Evolutionary conservation across 2,113 vertebrate genomes (phyloP), one percentile per base, ranked within the genome.

Genomic region (Trematomus loennbergii): DNA sequence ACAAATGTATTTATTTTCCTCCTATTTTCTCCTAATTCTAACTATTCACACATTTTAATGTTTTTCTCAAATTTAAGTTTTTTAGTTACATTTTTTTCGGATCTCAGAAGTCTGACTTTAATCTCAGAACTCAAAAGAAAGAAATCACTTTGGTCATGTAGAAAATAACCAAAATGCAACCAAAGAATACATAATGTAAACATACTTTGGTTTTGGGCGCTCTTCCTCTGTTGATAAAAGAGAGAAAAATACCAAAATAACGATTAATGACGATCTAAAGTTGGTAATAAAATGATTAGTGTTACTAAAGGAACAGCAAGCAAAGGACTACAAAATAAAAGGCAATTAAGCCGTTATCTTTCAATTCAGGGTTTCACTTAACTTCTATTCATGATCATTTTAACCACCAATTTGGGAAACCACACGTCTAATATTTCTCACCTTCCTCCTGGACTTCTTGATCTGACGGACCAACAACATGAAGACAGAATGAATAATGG

Each of bases 181-280:
- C 33, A 62, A 55, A 40, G 29, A 25, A 25, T 6, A 16, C 59
- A 29, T 5, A 36, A 4, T 0, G 1, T 8, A 22, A 36, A 93
- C 93, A 2, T 94, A 95, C 95, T 94, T 96, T 33, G 95, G 95
- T 78, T 94, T 93, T 15, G 94, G 94, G 12, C 94, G 92, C 66
- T 96, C 94, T 67, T 95, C 94, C 72, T 95, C 93, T 94, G 85
- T 20, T 13, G 58, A 45, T 49, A 46, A 70, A 59, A 77, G 54
- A 76, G 0, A 55, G 13, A 69, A 9, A 63, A 7, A 12, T 22
- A 48, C 15, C 66, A 57, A 48, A 62, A 8, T 6, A 64, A 49
- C 2, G 3, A 58, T 62, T 15, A 22, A 13, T 22, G 2, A 40
- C 40, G 45, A 60, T 57, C 54, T 66, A 5, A 55, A 43, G 4